Evolutionary conservation across 2,888 invertebrate species (phyloP).

Genomic region (Boloria selene): DNA sequence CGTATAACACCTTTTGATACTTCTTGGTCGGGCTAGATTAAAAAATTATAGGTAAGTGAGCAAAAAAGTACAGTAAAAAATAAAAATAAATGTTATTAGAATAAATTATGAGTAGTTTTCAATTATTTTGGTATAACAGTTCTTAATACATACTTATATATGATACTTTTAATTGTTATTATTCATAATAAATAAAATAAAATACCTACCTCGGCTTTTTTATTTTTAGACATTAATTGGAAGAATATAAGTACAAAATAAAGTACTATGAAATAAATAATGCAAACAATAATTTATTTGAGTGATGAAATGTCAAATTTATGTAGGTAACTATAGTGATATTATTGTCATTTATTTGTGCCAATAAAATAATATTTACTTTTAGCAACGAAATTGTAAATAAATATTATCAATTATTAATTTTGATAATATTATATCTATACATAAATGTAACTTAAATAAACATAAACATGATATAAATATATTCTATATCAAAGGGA

Average conservation of each 20-base stretch:
- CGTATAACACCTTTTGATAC: constrained; percentile 57
- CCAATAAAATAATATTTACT: too few species aligned
- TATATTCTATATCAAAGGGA: too few species aligned
- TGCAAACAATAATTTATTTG: constrained; percentile 25
- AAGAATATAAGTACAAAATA: constrained; percentile 38
- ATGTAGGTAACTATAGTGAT: too few species aligned
- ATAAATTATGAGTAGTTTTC: background rate
- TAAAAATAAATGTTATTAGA: background rate
- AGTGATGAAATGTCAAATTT: constrained; percentile 2
- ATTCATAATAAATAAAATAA: too few species aligned
- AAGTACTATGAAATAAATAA: constrained; percentile 44
- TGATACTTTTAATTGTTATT: background rate
- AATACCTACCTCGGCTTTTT: constrained; percentile 41
- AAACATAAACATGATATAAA: too few species aligned
- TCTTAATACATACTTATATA: too few species aligned
- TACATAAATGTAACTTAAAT: too few species aligned
- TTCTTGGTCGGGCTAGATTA: constrained; percentile 55
- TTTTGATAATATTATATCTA: too few species aligned
- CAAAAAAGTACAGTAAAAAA: too few species aligned
- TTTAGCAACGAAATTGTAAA: too few species aligned
- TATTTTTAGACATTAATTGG: constrained; percentile 45
- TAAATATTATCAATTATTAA: too few species aligned
- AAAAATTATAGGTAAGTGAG: background rate
- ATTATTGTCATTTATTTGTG: background rate
- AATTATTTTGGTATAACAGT: background rate